Evolutionary conservation across 1,140 invertebrate genomes (phyloP).

Genomic region (Rhagoletis zephyria): DNA sequence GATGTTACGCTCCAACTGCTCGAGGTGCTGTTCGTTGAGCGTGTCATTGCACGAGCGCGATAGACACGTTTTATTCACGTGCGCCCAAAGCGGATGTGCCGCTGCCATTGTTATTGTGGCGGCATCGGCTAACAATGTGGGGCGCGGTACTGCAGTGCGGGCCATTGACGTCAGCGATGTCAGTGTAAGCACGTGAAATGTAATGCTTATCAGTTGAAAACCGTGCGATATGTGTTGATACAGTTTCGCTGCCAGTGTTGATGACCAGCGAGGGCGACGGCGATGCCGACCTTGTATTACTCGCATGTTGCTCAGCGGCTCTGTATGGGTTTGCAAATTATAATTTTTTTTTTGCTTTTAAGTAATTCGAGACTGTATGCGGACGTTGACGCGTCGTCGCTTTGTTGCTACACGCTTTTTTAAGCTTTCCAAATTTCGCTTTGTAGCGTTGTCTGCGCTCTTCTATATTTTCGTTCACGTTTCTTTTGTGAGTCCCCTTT

Average conservation of each 20-base stretch:
- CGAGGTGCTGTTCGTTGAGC: background rate
- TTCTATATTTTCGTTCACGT: background rate
- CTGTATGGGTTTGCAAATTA: background rate
- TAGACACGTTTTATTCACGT: conserved; percentile 44
- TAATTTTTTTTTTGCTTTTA: background rate
- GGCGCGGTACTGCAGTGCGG: background rate
- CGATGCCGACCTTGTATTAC: background rate
- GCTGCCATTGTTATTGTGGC: background rate
- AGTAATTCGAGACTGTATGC: background rate
- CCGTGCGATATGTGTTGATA: background rate
- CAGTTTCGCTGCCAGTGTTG: background rate
- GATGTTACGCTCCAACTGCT: conserved; percentile 13
- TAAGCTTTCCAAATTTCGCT: background rate
- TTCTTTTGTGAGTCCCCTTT: background rate
- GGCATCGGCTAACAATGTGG: too few species aligned
- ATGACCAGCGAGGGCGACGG: background rate
- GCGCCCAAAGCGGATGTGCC: background rate
- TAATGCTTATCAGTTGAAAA: conserved; percentile 11
- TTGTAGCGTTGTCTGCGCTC: background rate
- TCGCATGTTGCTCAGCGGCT: background rate
- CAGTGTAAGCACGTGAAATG: background rate
- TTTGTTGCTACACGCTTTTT: conserved; percentile 2
- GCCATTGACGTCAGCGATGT: background rate
- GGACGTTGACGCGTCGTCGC: background rate
- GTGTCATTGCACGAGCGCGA: conserved; percentile 15